Evolutionary conservation across 2,888 invertebrate genomes (phyloP), one percentile per base, ranked within the genome.

Genomic region (Eupithecia subumbrata): DNA sequence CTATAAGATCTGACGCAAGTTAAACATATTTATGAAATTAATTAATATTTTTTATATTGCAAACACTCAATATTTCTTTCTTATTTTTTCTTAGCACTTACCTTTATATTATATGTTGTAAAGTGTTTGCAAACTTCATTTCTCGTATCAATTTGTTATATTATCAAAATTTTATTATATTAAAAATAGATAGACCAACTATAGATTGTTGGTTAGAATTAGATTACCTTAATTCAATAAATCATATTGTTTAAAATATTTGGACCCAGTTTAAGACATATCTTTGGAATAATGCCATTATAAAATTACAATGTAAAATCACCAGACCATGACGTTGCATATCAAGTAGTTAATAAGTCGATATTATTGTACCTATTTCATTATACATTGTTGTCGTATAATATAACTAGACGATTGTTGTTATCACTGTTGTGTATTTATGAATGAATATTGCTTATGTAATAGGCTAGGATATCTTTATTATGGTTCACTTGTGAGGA

Each of bases 1-100:
- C 69, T 78, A 80, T 79, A 77, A 82, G 84, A 88, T 89, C 90
- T 90, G 93, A 90, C 89, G 93, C 91, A 92, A 92, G 91, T 90
- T 90, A 43, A 8, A 64, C 8, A 18, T 67, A 7, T 66, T 11
- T 37, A 37, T n/a, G 11, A 37, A 66, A 66, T 66, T 37, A 37
- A 18, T 64, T 18, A 34, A 30, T 30, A 34, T 34, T 30, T 12
- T 25, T 64, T 2, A 60, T 4, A 56, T 56, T 0, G 11, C 22
- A 56, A 11, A 11, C 22, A 56, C 52, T 56, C 52, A 56, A 11
- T 56, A 56, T 56, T 11, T 22, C 3, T 56, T 56, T n/a, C n/a
- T n/a, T 9, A 60, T 56, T 67, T 34, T 48, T 37, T 72, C 22
- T 52, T 1, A 40, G 16, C 30, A 30, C 22, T 1, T 45, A 45